Conservation (phyloP, 37 sponge, comb jelly and placozoan species). For the Geodia barretti region DNA sequence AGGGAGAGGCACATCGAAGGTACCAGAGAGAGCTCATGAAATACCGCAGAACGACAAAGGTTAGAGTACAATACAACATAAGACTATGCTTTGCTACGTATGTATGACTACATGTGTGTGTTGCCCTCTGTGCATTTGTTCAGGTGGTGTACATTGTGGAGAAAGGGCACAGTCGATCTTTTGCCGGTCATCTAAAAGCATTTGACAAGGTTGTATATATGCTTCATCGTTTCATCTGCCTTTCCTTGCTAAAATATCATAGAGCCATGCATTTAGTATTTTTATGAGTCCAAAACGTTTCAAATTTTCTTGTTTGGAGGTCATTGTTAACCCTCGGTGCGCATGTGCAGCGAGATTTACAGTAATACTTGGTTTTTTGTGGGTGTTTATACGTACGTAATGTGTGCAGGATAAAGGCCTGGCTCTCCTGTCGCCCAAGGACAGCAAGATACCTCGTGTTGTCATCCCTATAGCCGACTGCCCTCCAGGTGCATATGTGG, state of each 20-base stretch:
- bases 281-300: too few relatives aligned
- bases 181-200: slow-evolving; percentile 57
- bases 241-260: too few relatives aligned
- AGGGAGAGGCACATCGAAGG: neutral
- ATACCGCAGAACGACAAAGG: slow-evolving; percentile 33
- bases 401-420: slow-evolving; percentile 8
- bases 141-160: slow-evolving; percentile 88
- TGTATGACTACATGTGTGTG: slow-evolving; percentile 1
- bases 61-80: neutral
- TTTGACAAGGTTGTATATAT: slow-evolving; percentile 79
- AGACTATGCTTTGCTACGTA: neutral
- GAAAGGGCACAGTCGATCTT: slow-evolving; percentile 56
- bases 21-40: neutral
- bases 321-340: too few relatives aligned
- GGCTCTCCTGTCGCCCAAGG: slow-evolving; percentile 83
- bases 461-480: slow-evolving; percentile 77
- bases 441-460: slow-evolving; percentile 77
- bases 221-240: too few relatives aligned
- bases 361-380: too few relatives aligned
- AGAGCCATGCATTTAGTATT: too few relatives aligned
- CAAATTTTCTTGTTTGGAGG: too few relatives aligned
- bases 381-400: neutral
- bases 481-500: slow-evolving; percentile 80
- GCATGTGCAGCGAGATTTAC: too few relatives aligned
- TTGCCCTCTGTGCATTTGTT: neutral